phyloP scores from a whole-genome alignment of 2,888 invertebrate species.

The Callosobruchus maculatus region DNA sequence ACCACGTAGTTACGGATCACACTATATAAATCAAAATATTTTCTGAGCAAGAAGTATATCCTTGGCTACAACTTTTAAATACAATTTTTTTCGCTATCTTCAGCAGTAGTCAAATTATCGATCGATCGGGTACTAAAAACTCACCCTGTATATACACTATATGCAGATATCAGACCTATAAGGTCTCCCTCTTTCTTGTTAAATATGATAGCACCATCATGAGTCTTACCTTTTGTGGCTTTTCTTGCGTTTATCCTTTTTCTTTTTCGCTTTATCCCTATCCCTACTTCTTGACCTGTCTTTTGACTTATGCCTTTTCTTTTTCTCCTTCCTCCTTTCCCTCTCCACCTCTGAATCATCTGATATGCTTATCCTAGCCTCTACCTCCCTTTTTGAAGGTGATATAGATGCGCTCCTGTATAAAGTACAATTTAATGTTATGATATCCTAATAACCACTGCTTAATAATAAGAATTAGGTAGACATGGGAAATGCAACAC shows the following conservation, averaged over 20 bases:
- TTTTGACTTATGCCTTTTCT: slow-evolving; percentile 12
- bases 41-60: too few species aligned
- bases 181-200: too few species aligned
- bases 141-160: too few species aligned
- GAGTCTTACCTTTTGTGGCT: slow-evolving; percentile 9
- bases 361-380: slow-evolving; percentile 15
- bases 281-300: slow-evolving; percentile 11
- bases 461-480: too few species aligned
- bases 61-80: too few species aligned
- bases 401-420: slow-evolving; percentile 9
- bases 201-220: slow-evolving; percentile 25
- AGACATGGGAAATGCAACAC: too few species aligned
- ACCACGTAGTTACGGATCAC: too few species aligned
- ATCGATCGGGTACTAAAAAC: too few species aligned
- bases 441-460: not conserved
- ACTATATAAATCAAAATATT: too few species aligned
- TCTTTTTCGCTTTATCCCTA: slow-evolving; percentile 15
- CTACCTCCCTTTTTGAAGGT: not conserved
- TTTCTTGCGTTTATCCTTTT: slow-evolving; percentile 13
- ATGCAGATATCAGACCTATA: too few species aligned
- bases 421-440: not conserved
- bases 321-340: slow-evolving; percentile 39
- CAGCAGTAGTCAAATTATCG: too few species aligned
- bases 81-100: too few species aligned
- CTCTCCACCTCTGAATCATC: slow-evolving; percentile 30